Base-by-base conservation (phyloP, 2,797 vertebrate genomes). In the Crenuchus spilurus region DNA sequence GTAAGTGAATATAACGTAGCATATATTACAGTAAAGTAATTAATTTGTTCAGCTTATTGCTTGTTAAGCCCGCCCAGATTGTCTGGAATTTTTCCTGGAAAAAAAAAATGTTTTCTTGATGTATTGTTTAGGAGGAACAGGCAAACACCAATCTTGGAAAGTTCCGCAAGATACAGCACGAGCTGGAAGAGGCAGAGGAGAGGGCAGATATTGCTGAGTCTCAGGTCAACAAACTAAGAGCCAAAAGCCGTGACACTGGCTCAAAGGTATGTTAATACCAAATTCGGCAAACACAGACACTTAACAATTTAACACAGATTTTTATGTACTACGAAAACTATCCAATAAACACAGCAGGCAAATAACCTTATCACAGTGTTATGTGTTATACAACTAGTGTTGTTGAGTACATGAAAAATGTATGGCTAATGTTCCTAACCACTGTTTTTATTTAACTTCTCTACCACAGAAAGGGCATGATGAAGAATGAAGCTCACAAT, bases 1-100 rank as follows among this genome's bases (percentile, higher is more conserved):
- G 91, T 93, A 82, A 89, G 92, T 90, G 35, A 2, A n/a, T n/a
- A 14, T 28, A 13, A 26, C n/a, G n/a, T n/a, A n/a, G n/a, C n/a
- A n/a, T n/a, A n/a, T n/a, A n/a, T n/a, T n/a, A n/a, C n/a, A n/a
- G 4, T 10, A 4, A 37, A 4, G 4, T 4, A 37, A 37, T 37
- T 37, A 4, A 37, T 37, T 37, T 37, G 35, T 37, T 10, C 35
- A 37, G 35, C 10, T 37, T 10, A 37, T 4, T 37, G 35, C 35
- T 37, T 37, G 4, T 37, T 37, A 37, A 37, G 35, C 10, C 35
- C 35, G 10, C 10, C 35, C 4, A 37, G 35, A 4, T 10, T 37
- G 10, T 10, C n/a, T n/a, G n/a, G n/a, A n/a, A n/a, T n/a, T n/a
- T n/a, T n/a, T n/a, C 48, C 24, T 28, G 10, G n/a, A n/a, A n/a